Evolutionary conservation across 1,140 invertebrate species (phyloP), one percentile per base, ranked within the genome.

Genomic region (Chymomyza costata): DNA sequence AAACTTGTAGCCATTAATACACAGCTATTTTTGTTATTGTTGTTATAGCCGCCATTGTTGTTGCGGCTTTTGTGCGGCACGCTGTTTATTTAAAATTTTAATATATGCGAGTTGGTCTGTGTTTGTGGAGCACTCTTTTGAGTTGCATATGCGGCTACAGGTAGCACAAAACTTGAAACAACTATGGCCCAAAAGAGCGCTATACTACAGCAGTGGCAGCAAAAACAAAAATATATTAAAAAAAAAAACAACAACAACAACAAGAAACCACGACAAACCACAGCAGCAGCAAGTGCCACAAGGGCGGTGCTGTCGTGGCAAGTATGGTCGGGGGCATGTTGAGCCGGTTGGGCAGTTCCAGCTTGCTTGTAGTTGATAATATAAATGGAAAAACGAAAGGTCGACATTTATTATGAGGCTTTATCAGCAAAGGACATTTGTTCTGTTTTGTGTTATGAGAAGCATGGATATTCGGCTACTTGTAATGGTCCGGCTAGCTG

Each of bases 301-400:
- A 7, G 32, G 39, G 13, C 8, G 31, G 41, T 14, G 31, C 25
- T 8, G 28, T 19, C 8, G n/a, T n/a, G 41, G 60, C 46, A 35
- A 50, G 48, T 30, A 37, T 21, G 41, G 16, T 28, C 31, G 8
- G 32, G 16, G 14, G 25, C 8, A n/a, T 47, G 8, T 38, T 37
- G 30, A 34, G 6, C 25, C 32, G 18, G 49, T 44, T 43, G 13
- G 19, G 52, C 38, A 49, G n/a, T n/a, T n/a, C n/a, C n/a, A n/a
- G n/a, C n/a, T n/a, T n/a, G n/a, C n/a, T n/a, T n/a, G 32, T 51
- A 81, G 71, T 74, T 80, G 73, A 80, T 80, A 80, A 80, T 80
- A 80, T 80, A 82, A 83, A 83, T 83, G 74, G 74, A 82, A 83
- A 83, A 83, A 82, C 74, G 81, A 83, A 83, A 83, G 82, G 81